Base-by-base conservation (phyloP, 37 sponge, comb jelly and placozoan species). In the Aplysina aerophoba region DNA sequence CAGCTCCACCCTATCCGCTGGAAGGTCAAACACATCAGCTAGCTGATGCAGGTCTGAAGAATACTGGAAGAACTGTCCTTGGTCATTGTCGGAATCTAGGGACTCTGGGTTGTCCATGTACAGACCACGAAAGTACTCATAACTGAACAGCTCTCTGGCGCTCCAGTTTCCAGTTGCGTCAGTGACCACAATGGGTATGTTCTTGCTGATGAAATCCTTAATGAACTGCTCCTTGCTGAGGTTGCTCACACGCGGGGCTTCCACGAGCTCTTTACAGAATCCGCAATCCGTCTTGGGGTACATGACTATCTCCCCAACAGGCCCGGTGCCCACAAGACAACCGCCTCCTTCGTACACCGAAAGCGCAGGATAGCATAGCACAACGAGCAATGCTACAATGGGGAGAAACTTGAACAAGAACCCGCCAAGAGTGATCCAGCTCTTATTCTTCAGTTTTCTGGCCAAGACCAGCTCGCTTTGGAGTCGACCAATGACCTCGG, bases 31-130 rank as follows among this genome's bases (percentile, higher is more conserved):
- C 19, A 95, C 61, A 8, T 95, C 93, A 40, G 78, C 38, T 25
- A 95, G 85, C 28, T 64, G 73, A 14, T 30, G 41, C 30, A 95
- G 85, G 50, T 86, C 79, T 50, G 93, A 89, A 35, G 86, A 90
- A 73, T 95, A 95, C 28, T 83, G 34, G 81, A 95, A 95, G 74
- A 95, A 95, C 74, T 95, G 96, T 1, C 91, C 87, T 17, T 85
- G 36, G 1, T 68, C 58, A 6, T 0, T 55, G 37, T 89, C 92
- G 16, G 33, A 54, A 11, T 78, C 87, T 15, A 95, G 15, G 57
- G 96, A 79, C 0, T 55, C 84, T 17, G 89, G 88, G n/a, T 55
- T 44, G 11, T 79, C 60, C 53, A 55, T n/a, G 53, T 95, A 95
- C 13, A 95, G 74, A 0, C 44, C 62, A 44, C 90, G 87, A 71